Conservation (phyloP, 2,797 vertebrate species). For the Botia almorhae region DNA sequence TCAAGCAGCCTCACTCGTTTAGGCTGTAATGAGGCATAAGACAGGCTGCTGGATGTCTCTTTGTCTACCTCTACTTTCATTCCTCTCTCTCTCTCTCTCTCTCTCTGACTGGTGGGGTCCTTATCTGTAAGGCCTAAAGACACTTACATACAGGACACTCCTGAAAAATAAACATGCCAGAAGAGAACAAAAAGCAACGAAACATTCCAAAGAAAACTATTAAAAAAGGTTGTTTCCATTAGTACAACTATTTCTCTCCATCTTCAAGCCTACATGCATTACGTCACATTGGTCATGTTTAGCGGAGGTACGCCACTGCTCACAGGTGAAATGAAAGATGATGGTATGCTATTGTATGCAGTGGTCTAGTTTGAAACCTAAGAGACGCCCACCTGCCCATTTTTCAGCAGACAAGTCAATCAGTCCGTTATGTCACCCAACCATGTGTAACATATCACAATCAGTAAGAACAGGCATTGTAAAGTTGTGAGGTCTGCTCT, state of each 20-base stretch:
- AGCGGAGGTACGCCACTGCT: neutral
- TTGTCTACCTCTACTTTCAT: conserved; percentile 37
- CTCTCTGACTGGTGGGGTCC: neutral
- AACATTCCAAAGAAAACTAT: too few species aligned
- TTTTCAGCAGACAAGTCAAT: conserved; percentile 26
- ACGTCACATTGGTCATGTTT: neutral
- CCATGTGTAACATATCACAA: conserved; percentile 37
- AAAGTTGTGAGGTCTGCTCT: conserved; percentile 40
- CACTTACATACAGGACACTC: neutral
- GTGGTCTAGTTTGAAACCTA: neutral
- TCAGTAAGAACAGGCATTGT: conserved; percentile 44
- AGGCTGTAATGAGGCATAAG: conserved; percentile 50
- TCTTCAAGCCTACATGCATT: neutral
- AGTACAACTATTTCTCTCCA: too few species aligned
- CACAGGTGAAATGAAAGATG: neutral
- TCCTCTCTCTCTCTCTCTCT: conserved; percentile 35
- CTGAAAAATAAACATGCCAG: neutral
- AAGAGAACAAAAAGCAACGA: too few species aligned
- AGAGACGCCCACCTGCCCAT: neutral
- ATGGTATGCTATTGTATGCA: neutral
- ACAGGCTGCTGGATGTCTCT: conserved; percentile 48
- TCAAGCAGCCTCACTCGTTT: conserved; percentile 47
- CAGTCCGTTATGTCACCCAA: conserved; percentile 22
- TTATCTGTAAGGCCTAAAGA: conserved; percentile 17
- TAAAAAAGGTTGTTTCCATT: too few species aligned